Conservation (phyloP, 2,113 vertebrate genomes). For the Furnarius figulus region DNA sequence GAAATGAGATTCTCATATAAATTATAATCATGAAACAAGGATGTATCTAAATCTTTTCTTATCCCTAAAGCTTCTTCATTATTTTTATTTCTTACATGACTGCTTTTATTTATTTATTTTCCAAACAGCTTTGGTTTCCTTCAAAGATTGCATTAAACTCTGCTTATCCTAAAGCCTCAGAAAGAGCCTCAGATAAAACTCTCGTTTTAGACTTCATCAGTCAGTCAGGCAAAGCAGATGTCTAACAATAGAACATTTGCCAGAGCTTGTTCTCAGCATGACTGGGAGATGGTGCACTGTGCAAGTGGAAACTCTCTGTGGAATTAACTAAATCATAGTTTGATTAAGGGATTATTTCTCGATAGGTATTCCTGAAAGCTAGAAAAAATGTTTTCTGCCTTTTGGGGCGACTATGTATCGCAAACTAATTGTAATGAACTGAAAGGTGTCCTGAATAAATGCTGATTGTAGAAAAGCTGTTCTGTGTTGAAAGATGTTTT, state of each 20-base stretch:
- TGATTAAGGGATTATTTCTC: neutral
- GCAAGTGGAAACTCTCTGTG: neutral
- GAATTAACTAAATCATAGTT: neutral
- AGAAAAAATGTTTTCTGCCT: neutral
- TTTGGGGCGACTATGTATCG: neutral
- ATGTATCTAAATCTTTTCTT: constrained; percentile 70
- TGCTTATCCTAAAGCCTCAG: constrained; percentile 6
- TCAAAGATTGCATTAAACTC: constrained; percentile 9
- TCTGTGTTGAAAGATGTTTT: neutral
- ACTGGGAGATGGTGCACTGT: neutral
- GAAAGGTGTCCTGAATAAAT: neutral
- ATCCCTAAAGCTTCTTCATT: constrained; percentile 73
- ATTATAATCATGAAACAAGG: constrained; percentile 55
- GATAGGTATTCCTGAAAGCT: neutral
- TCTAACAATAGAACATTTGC: neutral
- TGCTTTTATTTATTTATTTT: constrained; percentile 34
- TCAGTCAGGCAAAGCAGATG: neutral
- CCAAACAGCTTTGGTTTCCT: constrained; percentile 35
- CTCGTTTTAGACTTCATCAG: neutral
- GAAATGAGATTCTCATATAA: constrained; percentile 54
- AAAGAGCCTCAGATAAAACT: neutral
- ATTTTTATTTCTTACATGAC: constrained; percentile 62
- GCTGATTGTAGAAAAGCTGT: neutral
- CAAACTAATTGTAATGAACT: neutral
- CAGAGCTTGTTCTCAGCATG: neutral